Evolutionary conservation across 1,140 invertebrate species (phyloP), one percentile per base, ranked within the genome.

Genomic region (Dryas iulia): DNA sequence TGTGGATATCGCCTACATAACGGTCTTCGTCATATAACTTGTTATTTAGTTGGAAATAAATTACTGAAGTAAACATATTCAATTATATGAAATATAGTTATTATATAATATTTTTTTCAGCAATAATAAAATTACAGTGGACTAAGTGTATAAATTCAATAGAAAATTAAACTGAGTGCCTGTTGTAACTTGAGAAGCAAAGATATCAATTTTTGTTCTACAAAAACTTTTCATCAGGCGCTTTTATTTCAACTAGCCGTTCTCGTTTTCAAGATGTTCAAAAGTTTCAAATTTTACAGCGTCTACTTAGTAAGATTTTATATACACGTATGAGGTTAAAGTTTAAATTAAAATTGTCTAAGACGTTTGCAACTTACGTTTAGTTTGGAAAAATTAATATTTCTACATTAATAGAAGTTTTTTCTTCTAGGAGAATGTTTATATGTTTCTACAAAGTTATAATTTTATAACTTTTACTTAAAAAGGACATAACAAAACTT

Each of bases 181-280:
- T 61, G 59, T 47, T 61, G 35, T 47, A 47, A 52, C 26, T 35
- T 12, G 24, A 25, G 39, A 47, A 47, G 59, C 59, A 61, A 47
- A 26, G 39, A 47, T 47, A 47, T 47, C 18, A 47, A 10, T 47
- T 53, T 62, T 53, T 18, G 0, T 25, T 11, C 11, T 26, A n/a
- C 18, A 18, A 53, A 24, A 53, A 47, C 10, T 54, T 62, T 54
- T 62, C n/a, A 10, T n/a, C 47, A 53, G 60, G 60, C 60, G 28
- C 47, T 11, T 62, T 62, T 23, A 54, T 54, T 14, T 25, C 18
- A n/a, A 52, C 14, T 53, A n/a, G 24, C 18, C 52, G 24, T 10
- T 25, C 12, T 21, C 25, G 3, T 3, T 56, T 26, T n/a, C 24
- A 56, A 10, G 10, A 56, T n/a, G 53, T 56, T 25, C n/a, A 25